Evolutionary conservation across 2,797 vertebrate genomes (phyloP), one percentile per base, ranked within the genome.

Genomic region (Euphonia xanthogaster): DNA sequence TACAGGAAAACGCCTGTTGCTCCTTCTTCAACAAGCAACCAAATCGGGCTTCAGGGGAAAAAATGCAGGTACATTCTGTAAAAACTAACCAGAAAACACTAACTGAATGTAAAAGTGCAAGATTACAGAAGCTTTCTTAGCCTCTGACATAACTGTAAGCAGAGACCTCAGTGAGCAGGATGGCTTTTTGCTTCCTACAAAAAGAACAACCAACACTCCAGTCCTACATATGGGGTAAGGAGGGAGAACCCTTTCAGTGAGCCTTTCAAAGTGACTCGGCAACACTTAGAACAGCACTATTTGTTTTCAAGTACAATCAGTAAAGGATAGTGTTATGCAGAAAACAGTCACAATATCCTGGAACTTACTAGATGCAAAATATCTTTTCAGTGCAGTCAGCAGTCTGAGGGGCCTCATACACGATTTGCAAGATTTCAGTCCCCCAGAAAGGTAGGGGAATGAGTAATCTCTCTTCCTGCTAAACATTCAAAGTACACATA

Each of bases 381-480:
- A 92, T 73, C 90, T 91, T 22, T 39, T 73, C 76, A 94, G 27
- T 66, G 55, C 70, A 96, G 86, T 95, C 94, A 93, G 86, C 79
- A 88, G 75, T 40, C 62, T 55, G 62, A 90, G 82, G 44, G 68
- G 91, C 95, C 85, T 86, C 51, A 19, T 12, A 76, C 22, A 70
- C 0, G 0, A 40, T 96, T 72, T 66, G 61, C 42, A 91, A 83
- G 89, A 48, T 88, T 77, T 70, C 50, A 70, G 73, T 70, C n/a
- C 44, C 30, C 21, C 28, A 94, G 70, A 94, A 96, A 95, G 60
- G 51, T 65, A 35, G 31, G 20, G 42, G 47, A 72, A 84, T 84
- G 87, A 95, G 73, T 88, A 94, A 94, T 62, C 28, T 75, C 63
- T 89, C 79, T 94, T 95, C 94, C 93, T 91, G 80, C 51, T 95